These are phyloP conservation scores for Mobula hypostoma DNA, from an alignment of 2,113 vertebrate species.

Conservation along the genomic window DNA sequence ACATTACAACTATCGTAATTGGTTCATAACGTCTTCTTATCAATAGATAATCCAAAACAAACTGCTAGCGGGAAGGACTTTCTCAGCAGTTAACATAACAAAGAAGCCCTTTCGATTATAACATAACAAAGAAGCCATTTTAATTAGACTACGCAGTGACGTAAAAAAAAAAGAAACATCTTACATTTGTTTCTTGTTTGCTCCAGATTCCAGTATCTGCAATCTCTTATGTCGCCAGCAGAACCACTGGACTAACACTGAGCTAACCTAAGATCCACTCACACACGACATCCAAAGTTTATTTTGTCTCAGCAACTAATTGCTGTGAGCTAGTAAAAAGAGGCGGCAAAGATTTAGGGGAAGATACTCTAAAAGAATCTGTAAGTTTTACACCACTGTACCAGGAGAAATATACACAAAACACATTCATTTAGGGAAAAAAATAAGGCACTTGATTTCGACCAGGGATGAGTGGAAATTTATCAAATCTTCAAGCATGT, in stretches of 20 bases:
- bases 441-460: neutral
- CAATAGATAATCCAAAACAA: too few species aligned
- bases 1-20: too few species aligned
- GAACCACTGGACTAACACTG: neutral
- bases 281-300: neutral
- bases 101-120: too few species aligned
- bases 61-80: too few species aligned
- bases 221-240: neutral
- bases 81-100: too few species aligned
- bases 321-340: neutral
- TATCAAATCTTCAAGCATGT: neutral
- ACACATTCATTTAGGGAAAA: neutral
- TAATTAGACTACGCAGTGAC: too few species aligned
- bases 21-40: too few species aligned
- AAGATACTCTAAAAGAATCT: neutral
- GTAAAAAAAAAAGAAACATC: too few species aligned
- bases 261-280: neutral
- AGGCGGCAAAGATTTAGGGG: neutral
- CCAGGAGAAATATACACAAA: neutral
- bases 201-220: too few species aligned
- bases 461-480: neutral
- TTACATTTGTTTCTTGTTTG: too few species aligned
- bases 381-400: neutral
- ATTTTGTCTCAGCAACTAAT: neutral
- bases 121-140: too few species aligned